Evolutionary conservation across 2,888 invertebrate genomes (phyloP).

Genomic region (Priocnemis perturbator): DNA sequence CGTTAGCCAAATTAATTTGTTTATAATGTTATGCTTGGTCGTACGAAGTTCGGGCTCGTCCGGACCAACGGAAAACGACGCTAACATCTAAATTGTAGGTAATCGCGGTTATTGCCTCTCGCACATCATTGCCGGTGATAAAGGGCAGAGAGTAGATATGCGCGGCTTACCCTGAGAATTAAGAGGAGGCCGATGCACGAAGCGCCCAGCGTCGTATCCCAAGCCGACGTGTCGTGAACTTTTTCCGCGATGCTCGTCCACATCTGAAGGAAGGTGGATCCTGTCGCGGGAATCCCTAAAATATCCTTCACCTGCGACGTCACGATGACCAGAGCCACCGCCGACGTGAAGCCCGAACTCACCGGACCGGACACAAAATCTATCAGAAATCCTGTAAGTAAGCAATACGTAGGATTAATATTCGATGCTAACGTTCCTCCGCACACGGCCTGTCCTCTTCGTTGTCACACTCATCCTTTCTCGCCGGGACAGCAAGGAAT

Average conservation of each 20-base stretch:
- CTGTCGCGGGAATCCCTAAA: constrained; percentile 83
- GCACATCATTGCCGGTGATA: too few species aligned
- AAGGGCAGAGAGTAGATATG: too few species aligned
- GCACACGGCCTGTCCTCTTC: background rate
- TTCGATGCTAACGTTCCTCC: too few species aligned
- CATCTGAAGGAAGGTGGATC: constrained; percentile 86
- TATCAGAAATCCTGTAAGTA: constrained; percentile 84
- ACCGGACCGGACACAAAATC: constrained; percentile 95
- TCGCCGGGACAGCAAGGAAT: too few species aligned
- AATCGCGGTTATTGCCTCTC: background rate
- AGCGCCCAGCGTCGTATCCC: constrained; percentile 87
- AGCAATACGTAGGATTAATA: constrained; percentile 21
- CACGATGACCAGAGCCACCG: constrained; percentile 91
- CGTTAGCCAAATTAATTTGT: constrained; percentile 84
- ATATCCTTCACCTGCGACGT: constrained; percentile 92
- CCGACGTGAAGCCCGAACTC: constrained; percentile 92
- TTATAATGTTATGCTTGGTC: constrained; percentile 79
- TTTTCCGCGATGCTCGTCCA: constrained; percentile 84
- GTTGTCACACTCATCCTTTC: too few species aligned
- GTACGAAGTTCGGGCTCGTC: constrained; percentile 77
- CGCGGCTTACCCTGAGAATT: constrained; percentile 81
- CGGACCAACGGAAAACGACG: constrained; percentile 81
- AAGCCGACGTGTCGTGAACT: constrained; percentile 80
- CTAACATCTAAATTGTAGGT: constrained; percentile 78
- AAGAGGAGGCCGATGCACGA: constrained; percentile 85